phyloP scores from a whole-genome alignment of 2,113 vertebrate species.

The Pygoscelis antarcticus region DNA sequence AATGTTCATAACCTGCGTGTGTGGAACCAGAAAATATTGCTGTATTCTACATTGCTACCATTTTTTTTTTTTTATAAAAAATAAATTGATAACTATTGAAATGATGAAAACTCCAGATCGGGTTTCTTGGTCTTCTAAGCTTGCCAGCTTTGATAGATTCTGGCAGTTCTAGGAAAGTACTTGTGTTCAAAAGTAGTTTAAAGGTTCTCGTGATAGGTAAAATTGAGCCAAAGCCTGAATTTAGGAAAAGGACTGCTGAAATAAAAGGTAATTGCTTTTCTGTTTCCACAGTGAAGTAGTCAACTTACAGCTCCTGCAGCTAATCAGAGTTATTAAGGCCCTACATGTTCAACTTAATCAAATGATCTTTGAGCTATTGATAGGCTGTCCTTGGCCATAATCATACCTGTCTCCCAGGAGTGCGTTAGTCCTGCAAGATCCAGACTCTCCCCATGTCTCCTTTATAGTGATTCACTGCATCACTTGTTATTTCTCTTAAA shows the following conservation, averaged over 20 bases:
- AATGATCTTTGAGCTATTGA: background rate
- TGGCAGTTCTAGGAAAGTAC: background rate
- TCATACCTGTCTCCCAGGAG: background rate
- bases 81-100: slow-evolving; percentile 81
- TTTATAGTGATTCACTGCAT: background rate
- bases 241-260: background rate
- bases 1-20: slow-evolving; percentile 75
- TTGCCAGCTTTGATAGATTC: background rate
- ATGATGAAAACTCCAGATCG: background rate
- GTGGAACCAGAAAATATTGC: slow-evolving; percentile 73
- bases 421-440: background rate
- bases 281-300: background rate
- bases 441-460: background rate
- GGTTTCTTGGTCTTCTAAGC: slow-evolving; percentile 50
- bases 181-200: background rate
- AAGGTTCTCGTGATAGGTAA: background rate
- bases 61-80: slow-evolving; percentile 75
- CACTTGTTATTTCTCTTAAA: background rate
- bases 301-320: background rate
- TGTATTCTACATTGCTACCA: slow-evolving; percentile 81
- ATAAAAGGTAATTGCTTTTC: background rate
- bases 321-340: background rate
- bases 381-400: background rate
- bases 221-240: background rate
- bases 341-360: background rate